A percentile compares a stretch with the other conserved stretches of the same genome.
Conservation (phyloP, 2,113 vertebrate species). For the Calonectris borealis region DNA sequence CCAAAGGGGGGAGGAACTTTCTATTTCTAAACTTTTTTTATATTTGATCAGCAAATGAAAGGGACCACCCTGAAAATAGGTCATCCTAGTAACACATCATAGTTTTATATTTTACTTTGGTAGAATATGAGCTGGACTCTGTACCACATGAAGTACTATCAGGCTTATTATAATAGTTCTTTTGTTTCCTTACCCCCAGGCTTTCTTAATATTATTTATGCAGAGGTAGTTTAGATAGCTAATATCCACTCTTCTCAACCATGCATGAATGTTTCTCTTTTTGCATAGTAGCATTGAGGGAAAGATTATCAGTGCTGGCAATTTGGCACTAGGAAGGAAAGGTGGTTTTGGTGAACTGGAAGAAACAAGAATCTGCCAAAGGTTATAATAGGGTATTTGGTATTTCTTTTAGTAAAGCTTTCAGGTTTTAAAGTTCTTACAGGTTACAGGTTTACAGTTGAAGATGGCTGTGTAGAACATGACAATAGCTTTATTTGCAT, state of each 20-base stretch:
- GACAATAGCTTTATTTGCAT: background rate
- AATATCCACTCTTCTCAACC: background rate
- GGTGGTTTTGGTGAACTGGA: background rate
- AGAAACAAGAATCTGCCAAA: background rate
- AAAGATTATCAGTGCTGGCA: background rate
- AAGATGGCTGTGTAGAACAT: background rate
- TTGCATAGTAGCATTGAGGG: background rate
- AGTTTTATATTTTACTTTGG: background rate
- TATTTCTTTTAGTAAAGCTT: background rate
- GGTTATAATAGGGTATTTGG: background rate
- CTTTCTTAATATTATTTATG: background rate
- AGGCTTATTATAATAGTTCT: background rate
- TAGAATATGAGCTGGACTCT: background rate
- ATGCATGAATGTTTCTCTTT: background rate
- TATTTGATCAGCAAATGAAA: background rate
- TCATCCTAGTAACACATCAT: accelerated
- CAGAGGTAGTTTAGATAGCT: background rate
- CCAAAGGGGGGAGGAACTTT: background rate
- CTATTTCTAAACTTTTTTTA: background rate
- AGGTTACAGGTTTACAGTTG: background rate
- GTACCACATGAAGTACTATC: background rate
- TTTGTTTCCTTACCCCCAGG: background rate
- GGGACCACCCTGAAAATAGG: background rate
- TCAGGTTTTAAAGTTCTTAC: background rate
- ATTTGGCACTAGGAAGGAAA: background rate